Evolutionary conservation across 2,797 vertebrate genomes (phyloP), one percentile per base, ranked within the genome.

Genomic region (Lagodon rhomboides): DNA sequence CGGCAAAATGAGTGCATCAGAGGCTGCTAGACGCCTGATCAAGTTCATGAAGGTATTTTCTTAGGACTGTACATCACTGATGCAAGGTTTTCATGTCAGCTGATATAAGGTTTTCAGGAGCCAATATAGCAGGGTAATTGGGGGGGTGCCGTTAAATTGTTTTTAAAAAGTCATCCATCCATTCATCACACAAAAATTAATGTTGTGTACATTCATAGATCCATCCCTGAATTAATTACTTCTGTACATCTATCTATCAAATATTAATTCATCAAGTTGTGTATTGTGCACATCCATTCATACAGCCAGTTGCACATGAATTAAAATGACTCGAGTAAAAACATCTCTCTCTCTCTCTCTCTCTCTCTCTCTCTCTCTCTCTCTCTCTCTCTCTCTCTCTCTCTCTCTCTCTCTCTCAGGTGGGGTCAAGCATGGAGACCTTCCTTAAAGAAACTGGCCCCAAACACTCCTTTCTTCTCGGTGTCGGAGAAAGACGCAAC

Each of bases 381-480:
- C n/a, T n/a, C n/a, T n/a, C n/a, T n/a, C n/a, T n/a, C n/a, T 51
- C 23, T 58, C 8, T 58, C 47, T 17, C 34, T 59, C 27, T 49
- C n/a, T 22, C n/a, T 16, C 13, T 4, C 13, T 51, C n/a, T 51
- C 7, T 51, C 38, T 18, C 22, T 59, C 27, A 82, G 74, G 50
- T 82, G 63, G 69, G 63, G 43, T 47, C 2, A 53, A 82, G 51
- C 69, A 73, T 77, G 58, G 46, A 3, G 9, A 53, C 69, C 10
- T 77, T 77, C 55, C 63, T 67, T 0, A 20, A 54, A 16, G 23
- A 54, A 30, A 34, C 13, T 72, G 47, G 16, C n/a, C 25, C 64
- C n/a, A n/a, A 25, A 25, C 73, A 77, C 25, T 54, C 38, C 25
- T 77, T 61, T 25, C 74, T 54, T 18, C 47, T 71, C 2, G 55